A percentile compares a stretch with the other conserved stretches of the same genome.
These are phyloP conservation scores for Stegostoma tigrinum DNA, from an alignment of 2,113 vertebrate genomes.

Conservation along the genomic window DNA sequence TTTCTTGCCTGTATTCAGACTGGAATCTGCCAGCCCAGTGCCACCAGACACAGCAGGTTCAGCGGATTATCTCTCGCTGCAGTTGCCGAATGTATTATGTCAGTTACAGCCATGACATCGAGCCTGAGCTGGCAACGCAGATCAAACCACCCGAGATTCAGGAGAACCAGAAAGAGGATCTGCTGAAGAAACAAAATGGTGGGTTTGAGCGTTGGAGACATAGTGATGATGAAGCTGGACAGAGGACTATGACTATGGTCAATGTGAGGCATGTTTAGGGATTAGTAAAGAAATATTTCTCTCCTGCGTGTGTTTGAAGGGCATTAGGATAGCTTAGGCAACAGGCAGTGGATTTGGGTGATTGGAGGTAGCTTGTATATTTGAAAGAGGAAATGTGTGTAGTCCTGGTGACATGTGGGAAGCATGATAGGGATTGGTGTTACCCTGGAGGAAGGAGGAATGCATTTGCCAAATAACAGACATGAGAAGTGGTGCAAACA, in stretches of 20 bases:
- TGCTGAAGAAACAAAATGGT: slow-evolving; percentile 96
- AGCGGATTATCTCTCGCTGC: slow-evolving; percentile 94
- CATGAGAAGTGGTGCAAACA: background rate
- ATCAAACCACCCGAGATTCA: slow-evolving; percentile 86
- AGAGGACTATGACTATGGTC: background rate
- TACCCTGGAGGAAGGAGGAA: too few species aligned
- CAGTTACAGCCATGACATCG: slow-evolving; percentile 94
- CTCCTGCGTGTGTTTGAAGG: background rate
- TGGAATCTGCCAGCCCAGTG: slow-evolving; percentile 91
- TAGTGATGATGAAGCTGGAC: background rate
- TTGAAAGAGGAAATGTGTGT: background rate
- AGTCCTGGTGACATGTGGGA: background rate
- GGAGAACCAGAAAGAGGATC: slow-evolving; percentile 83
- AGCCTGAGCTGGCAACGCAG: slow-evolving; percentile 87
- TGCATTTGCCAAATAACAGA: too few species aligned
- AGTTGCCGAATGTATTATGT: slow-evolving; percentile 98
- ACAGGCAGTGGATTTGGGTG: background rate
- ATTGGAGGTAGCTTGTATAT: background rate
- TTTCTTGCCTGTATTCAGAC: slow-evolving; percentile 55
- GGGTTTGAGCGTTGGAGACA: slow-evolving; percentile 23
- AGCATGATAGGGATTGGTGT: too few species aligned
- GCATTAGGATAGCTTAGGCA: background rate
- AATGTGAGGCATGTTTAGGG: background rate
- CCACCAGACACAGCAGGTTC: slow-evolving; percentile 86
- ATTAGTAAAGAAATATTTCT: background rate